These are phyloP conservation scores for Danio tinwini DNA, from an alignment of 2,797 vertebrate genomes.

Conservation along the genomic window DNA sequence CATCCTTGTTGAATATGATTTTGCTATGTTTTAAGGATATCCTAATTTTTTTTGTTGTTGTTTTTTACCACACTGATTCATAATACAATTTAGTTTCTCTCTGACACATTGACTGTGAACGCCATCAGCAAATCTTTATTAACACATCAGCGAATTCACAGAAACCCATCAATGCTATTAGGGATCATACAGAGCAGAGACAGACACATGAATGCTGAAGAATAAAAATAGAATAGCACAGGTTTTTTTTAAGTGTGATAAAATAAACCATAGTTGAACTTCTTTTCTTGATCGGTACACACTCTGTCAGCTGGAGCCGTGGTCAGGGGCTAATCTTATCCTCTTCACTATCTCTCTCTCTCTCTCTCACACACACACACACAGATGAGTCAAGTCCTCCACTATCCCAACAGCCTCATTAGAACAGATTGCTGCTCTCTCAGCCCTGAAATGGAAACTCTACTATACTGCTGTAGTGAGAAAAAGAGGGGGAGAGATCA, in stretches of 20 bases:
- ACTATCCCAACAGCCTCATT: conserved; percentile 55
- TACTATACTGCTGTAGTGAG: conserved; percentile 17
- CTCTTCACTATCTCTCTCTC: conserved; percentile 30
- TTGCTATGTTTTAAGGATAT: conserved; percentile 5
- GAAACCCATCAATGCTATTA: background rate
- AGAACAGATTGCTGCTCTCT: conserved; percentile 55
- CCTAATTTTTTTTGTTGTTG: background rate
- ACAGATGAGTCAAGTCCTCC: conserved; percentile 30
- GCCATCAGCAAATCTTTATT: background rate
- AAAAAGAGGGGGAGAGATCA: conserved; percentile 1
- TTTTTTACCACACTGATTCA: background rate
- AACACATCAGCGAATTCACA: background rate
- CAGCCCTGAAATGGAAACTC: conserved; percentile 58
- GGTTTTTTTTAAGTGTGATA: background rate
- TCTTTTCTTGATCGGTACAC: conserved; percentile 26
- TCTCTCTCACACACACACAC: conserved; percentile 7
- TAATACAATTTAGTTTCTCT: background rate
- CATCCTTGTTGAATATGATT: background rate
- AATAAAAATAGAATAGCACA: background rate
- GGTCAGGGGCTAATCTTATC: conserved; percentile 44
- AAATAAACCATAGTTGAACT: conserved; percentile 32
- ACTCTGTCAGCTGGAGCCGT: conserved; percentile 18
- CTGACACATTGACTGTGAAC: background rate
- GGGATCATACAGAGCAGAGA: background rate
- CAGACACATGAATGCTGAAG: background rate